Percentiles rank a stretch among this genome's conserved stretches.
Evolutionary conservation across 2,797 vertebrate genomes (phyloP).

Genomic region (Protonibea diacanthus): DNA sequence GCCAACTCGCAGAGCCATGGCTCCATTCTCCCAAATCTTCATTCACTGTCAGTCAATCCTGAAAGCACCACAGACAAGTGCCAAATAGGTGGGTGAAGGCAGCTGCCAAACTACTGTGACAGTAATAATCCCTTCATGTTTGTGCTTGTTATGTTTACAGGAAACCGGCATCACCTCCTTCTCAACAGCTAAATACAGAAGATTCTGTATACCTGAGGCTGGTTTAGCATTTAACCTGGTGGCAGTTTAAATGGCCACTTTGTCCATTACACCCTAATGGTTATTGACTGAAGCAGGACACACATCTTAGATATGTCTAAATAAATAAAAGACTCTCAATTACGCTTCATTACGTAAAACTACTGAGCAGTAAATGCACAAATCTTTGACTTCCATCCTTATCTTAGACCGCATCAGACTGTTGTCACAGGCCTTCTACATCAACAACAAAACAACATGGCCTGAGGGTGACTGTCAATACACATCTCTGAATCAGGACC

Average conservation of each 20-base stretch:
- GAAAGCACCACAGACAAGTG: conserved; percentile 8
- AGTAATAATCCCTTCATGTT: conserved; percentile 25
- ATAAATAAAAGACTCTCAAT: conserved; percentile 52
- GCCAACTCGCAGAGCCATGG: conserved; percentile 11
- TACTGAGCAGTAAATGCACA: conserved; percentile 26
- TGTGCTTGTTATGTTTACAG: conserved; percentile 27
- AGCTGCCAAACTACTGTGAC: conserved; percentile 29
- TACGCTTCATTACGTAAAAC: conserved; percentile 26
- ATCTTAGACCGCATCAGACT: conserved; percentile 11
- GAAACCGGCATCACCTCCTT: conserved; percentile 8
- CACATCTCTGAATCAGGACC: neutral
- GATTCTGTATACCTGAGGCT: neutral
- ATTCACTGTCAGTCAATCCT: conserved; percentile 28
- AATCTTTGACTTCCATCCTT: neutral
- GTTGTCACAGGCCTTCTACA: neutral
- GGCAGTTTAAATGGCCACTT: conserved; percentile 13
- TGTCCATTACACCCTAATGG: conserved; percentile 35
- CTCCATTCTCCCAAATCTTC: conserved; percentile 12
- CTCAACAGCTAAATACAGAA: conserved; percentile 11
- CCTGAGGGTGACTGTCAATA: neutral
- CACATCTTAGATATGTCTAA: conserved; percentile 39
- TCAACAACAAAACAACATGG: neutral
- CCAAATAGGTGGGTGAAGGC: conserved; percentile 30
- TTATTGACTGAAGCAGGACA: conserved; percentile 48
- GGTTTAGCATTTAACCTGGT: conserved; percentile 3